phyloP scores from a whole-genome alignment of 2,888 invertebrate species.

The Mesorhabditis belari region DNA sequence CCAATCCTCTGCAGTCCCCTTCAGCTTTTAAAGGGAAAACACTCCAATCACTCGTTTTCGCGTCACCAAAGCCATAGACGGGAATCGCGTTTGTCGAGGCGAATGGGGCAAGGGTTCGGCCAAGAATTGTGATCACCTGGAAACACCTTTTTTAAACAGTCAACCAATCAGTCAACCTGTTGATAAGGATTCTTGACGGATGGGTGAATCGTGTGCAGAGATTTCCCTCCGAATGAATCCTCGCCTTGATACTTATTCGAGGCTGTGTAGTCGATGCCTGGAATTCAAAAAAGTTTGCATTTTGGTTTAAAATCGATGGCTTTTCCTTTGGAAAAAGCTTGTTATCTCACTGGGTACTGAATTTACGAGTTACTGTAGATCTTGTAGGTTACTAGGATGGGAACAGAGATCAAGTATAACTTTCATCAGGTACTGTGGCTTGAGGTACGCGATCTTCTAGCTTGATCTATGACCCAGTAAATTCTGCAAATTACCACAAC shows the following conservation, averaged over 20 bases:
- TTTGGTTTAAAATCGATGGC: background rate
- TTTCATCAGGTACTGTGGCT: too few relatives aligned
- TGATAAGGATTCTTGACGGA: conserved; percentile 56
- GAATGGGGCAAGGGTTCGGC: conserved; percentile 57
- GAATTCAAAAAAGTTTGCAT: background rate
- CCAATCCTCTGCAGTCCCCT: conserved; percentile 53
- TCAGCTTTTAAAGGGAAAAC: conserved; percentile 55
- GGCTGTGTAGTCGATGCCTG: conserved; percentile 59
- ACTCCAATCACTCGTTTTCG: conserved; percentile 55
- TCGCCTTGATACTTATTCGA: conserved; percentile 61
- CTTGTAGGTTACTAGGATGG: too few relatives aligned
- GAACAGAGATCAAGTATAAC: too few relatives aligned
- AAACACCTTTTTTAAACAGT: background rate
- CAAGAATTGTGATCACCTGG: conserved; percentile 56
- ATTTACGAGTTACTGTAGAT: too few relatives aligned
- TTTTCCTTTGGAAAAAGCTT: conserved; percentile 1
- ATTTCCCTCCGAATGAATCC: conserved; percentile 56
- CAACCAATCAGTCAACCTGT: conserved; percentile 48
- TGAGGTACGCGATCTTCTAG: too few relatives aligned
- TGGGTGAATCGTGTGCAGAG: conserved; percentile 52
- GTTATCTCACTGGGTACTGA: too few relatives aligned
- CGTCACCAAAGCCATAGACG: conserved; percentile 59
- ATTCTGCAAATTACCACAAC: too few relatives aligned
- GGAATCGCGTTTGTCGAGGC: conserved; percentile 56
- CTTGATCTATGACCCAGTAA: too few relatives aligned